Percentiles rank a stretch among this genome's conserved stretches.
These are phyloP conservation scores for Melinaea menophilus DNA, from an alignment of 2,888 invertebrate species.

Conservation along the genomic window DNA sequence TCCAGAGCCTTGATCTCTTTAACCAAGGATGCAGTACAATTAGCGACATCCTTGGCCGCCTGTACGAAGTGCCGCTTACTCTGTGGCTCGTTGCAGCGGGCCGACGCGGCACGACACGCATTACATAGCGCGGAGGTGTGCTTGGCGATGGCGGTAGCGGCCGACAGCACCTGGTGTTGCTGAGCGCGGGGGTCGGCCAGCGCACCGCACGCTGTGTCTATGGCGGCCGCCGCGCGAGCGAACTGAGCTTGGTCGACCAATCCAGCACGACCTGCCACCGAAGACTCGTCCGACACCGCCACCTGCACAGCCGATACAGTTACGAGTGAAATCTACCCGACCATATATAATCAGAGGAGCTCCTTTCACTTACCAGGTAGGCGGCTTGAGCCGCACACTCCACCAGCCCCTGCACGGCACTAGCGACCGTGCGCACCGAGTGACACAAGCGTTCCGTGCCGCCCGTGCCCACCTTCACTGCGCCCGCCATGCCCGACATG, in stretches of 20 bases:
- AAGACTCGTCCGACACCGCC: conserved; percentile 94
- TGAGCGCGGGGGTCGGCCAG: conserved; percentile 84
- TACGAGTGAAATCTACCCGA: not conserved
- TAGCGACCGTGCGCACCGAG: conserved; percentile 89
- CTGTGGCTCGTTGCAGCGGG: conserved; percentile 91
- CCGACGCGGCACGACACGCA: conserved; percentile 95
- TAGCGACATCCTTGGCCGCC: conserved; percentile 97
- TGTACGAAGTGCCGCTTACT: conserved; percentile 98
- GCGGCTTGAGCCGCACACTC: conserved; percentile 97
- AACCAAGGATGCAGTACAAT: conserved; percentile 95
- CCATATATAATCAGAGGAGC: too few species aligned
- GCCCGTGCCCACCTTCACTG: conserved; percentile 91
- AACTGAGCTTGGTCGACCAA: conserved; percentile 93
- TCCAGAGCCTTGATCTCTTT: conserved; percentile 96
- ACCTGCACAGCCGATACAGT: conserved; percentile 67
- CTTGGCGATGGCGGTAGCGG: conserved; percentile 96
- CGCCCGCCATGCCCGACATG: conserved; percentile 96
- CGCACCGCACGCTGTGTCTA: conserved; percentile 91
- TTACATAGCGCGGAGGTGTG: conserved; percentile 97
- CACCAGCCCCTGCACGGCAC: conserved; percentile 92
- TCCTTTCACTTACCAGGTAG: conserved; percentile 80
- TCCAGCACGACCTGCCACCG: conserved; percentile 91
- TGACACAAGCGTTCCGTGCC: conserved; percentile 91
- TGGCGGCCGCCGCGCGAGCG: conserved; percentile 92
- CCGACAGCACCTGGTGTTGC: conserved; percentile 91